Conservation (phyloP, 2,113 vertebrate species). For the Oceanodroma tethys region DNA sequence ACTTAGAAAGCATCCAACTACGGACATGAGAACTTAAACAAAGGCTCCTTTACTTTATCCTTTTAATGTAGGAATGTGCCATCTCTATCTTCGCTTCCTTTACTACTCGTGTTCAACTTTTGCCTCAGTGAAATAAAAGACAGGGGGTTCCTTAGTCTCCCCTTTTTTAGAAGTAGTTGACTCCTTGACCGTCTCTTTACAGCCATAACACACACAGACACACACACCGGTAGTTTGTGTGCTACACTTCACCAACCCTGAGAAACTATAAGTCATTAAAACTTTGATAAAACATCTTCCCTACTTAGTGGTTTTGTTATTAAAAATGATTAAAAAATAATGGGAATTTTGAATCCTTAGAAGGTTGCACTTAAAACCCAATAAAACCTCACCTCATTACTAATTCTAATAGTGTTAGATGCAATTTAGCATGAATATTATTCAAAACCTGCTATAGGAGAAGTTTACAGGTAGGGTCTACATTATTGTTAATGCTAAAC, state of each 20-base stretch:
- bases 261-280: neutral
- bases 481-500: neutral
- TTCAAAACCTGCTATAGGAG: neutral
- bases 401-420: neutral
- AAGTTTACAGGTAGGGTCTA: neutral
- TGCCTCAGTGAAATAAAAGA: neutral
- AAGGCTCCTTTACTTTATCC: neutral
- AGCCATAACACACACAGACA: neutral
- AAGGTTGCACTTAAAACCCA: neutral
- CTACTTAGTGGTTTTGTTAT: neutral
- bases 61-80: neutral
- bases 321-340: constrained; percentile 48
- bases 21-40: neutral
- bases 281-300: neutral
- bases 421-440: neutral
- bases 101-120: neutral
- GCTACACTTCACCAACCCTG: neutral
- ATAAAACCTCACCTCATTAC: neutral
- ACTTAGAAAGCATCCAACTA: neutral
- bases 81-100: neutral
- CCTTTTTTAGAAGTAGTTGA: neutral
- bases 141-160: neutral
- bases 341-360: constrained; percentile 1
- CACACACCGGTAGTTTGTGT: neutral
- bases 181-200: neutral